Conservation (phyloP, 2,113 vertebrate species). For the Oryzias woworae region DNA sequence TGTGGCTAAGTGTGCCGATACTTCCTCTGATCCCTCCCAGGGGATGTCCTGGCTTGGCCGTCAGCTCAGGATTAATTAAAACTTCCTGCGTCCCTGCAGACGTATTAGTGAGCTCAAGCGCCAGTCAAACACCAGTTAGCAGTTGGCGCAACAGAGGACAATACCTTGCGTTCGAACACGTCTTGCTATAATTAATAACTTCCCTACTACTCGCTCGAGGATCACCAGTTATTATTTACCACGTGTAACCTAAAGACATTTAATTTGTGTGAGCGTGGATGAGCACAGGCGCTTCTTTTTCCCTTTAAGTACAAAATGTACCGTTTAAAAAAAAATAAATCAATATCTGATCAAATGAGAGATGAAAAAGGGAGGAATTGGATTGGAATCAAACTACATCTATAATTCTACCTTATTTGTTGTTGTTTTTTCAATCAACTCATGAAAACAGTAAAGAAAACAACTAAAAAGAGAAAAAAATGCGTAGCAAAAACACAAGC, state of each 20-base stretch:
- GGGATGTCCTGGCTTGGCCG: slow-evolving; percentile 87
- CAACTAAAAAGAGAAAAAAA: neutral
- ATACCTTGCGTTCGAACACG: slow-evolving; percentile 58
- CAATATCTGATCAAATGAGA: too few species aligned
- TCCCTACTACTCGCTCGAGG: slow-evolving; percentile 38
- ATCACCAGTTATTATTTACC: slow-evolving; percentile 50
- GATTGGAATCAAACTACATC: neutral
- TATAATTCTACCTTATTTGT: too few species aligned
- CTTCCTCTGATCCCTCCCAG: slow-evolving; percentile 78
- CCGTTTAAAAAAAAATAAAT: too few species aligned
- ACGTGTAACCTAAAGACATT: slow-evolving; percentile 47
- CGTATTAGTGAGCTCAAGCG: slow-evolving; percentile 83
- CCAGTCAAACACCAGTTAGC: slow-evolving; percentile 81
- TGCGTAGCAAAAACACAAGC: neutral
- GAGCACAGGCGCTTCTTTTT: slow-evolving; percentile 1
- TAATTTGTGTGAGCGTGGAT: slow-evolving; percentile 19
- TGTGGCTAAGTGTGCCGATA: slow-evolving; percentile 69
- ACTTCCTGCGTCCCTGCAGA: slow-evolving; percentile 80
- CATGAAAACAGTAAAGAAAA: neutral
- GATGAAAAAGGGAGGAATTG: too few species aligned
- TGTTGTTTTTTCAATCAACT: neutral
- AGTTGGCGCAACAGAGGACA: slow-evolving; percentile 73
- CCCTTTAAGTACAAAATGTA: neutral
- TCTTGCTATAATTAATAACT: slow-evolving; percentile 77
- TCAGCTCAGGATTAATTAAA: slow-evolving; percentile 98